Evolutionary conservation across 2,888 invertebrate genomes (phyloP).

Genomic region (Spodoptera exigua): DNA sequence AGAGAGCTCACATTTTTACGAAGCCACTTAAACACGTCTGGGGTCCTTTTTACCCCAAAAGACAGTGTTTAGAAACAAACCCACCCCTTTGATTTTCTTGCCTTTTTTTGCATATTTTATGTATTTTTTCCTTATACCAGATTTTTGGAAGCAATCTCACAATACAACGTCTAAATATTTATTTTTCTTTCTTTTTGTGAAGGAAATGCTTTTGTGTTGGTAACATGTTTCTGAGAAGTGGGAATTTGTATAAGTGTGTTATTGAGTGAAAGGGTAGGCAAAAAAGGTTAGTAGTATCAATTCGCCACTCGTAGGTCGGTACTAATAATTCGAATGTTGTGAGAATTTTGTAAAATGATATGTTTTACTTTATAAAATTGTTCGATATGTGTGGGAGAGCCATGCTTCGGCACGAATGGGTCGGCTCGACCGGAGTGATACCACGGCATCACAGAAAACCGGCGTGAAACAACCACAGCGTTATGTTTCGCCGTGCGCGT

Average conservation of each 20-base stretch:
- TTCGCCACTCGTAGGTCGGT: no score
- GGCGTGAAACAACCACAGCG: no score
- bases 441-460: no score
- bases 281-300: no score
- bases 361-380: no score
- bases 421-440: no score
- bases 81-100: slow-evolving; percentile 73
- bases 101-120: slow-evolving; percentile 69
- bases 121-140: slow-evolving; percentile 44
- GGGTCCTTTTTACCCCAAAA: slow-evolving; percentile 53
- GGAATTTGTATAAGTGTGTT: background rate
- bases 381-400: no score
- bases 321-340: no score
- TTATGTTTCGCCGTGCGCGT: no score
- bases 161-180: slow-evolving; percentile 62
- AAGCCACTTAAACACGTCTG: slow-evolving; percentile 60
- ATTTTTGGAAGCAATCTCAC: slow-evolving; percentile 52
- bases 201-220: slow-evolving; percentile 52
- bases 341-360: no score
- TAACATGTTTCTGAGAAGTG: slow-evolving; percentile 11
- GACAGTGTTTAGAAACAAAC: slow-evolving; percentile 66
- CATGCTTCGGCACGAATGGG: no score
- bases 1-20: slow-evolving; percentile 49
- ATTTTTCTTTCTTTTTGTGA: slow-evolving; percentile 50
- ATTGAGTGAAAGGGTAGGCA: no score